Evolutionary conservation across 1,140 invertebrate species (phyloP).

Genomic region (Eupeodes corollae): DNA sequence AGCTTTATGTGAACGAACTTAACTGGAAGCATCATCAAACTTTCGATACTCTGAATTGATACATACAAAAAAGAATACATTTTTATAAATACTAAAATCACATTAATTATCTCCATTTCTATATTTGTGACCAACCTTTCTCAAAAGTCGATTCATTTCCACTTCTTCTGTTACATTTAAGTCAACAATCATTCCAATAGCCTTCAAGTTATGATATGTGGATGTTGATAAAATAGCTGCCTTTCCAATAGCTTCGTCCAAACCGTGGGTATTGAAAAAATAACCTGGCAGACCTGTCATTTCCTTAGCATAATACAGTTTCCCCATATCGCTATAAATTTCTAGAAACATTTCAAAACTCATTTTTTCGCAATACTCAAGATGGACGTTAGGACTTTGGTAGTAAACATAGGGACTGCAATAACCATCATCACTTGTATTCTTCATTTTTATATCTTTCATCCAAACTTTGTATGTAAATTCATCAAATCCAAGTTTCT

Average conservation of each 20-base stretch:
- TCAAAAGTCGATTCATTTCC: conserved; percentile 41
- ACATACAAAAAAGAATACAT: not conserved
- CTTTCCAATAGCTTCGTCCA: conserved; percentile 61
- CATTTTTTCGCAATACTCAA: too few relatives aligned
- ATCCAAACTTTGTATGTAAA: not conserved
- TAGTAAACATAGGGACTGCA: too few relatives aligned
- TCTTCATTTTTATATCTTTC: too few relatives aligned
- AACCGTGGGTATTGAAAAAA: conserved; percentile 40
- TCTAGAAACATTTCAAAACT: too few relatives aligned
- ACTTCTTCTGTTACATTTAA: conserved; percentile 17
- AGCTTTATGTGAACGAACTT: conserved; percentile 32
- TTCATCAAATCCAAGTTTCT: conserved; percentile 21
- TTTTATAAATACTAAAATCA: not conserved
- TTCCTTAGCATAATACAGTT: too few relatives aligned
- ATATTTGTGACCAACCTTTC: conserved; percentile 27
- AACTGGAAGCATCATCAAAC: conserved; percentile 23
- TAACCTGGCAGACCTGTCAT: too few relatives aligned
- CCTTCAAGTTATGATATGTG: conserved; percentile 44
- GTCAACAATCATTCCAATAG: conserved; percentile 16
- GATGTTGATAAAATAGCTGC: conserved; percentile 50
- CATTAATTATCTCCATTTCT: too few relatives aligned
- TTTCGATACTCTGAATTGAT: conserved; percentile 22
- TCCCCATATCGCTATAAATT: too few relatives aligned
- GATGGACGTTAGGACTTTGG: too few relatives aligned
- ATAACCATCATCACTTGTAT: too few relatives aligned